Evolutionary conservation across 1,140 invertebrate genomes (phyloP), one percentile per base, ranked within the genome.

Genomic region (Metopolophium dirhodum): DNA sequence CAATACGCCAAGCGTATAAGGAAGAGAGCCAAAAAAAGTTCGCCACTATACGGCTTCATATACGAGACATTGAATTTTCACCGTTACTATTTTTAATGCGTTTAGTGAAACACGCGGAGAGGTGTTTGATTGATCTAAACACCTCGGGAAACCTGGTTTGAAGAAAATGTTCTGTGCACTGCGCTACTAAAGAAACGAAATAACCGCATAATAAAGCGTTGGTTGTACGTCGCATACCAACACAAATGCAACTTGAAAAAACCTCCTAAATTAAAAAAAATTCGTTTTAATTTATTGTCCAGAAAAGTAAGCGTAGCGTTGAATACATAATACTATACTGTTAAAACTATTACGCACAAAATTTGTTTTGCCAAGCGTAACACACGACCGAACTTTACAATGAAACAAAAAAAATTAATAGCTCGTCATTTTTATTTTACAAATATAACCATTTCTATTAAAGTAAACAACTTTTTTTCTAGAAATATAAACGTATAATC

Each of bases 11-110:
- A 83, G 18, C 22, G n/a, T n/a, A n/a, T 7, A 7, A 91, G 41
- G 30, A 92, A 82, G 22, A 92, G 45, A 83, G 68, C 90, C 68
- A 83, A 83, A 68, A 90, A 92, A 92, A 49, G n/a, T 35, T 82
- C 11, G n/a, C 41, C 41, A 45, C 26, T 77, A 77, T 77, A 35
- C n/a, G 22, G 2, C 37, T 57, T 89, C 22, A 57, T 54, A 57
- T 54, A 89, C 37, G 35, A 35, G 22, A 37, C 49, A 51, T 89
- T 89, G 49, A 51, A 54, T 54, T 54, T 89, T 89, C 30, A 30
- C 41, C 57, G 37, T 68, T 61, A 37, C 41, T 91, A 77, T 91
- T 91, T 68, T 91, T 91, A 68, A 91, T 77, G 23, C 37, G 83
- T 45, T 20, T 22, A 90, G 37, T 90, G 41, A 57, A 57, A 90